Evolutionary conservation across 2,113 vertebrate genomes (phyloP).

Genomic region (Laticauda colubrina): DNA sequence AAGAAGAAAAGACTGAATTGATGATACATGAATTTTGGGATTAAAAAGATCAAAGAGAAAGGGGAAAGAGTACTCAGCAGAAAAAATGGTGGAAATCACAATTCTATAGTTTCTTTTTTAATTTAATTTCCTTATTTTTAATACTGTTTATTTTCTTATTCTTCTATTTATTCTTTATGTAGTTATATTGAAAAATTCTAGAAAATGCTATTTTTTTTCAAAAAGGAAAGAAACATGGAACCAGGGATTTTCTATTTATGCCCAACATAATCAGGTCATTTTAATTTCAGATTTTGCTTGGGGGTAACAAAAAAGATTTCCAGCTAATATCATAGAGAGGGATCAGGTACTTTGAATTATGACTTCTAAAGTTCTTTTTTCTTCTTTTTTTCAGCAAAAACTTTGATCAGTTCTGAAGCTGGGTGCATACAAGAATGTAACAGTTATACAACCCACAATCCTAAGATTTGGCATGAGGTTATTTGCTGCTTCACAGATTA

Average conservation of each 20-base stretch:
- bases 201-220: neutral
- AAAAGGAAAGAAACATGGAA: neutral
- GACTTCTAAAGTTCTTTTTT: neutral
- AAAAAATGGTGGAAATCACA: neutral
- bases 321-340: neutral
- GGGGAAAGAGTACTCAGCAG: neutral
- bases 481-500: slow-evolving; percentile 4
- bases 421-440: neutral
- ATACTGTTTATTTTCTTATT: neutral
- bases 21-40: neutral
- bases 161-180: neutral
- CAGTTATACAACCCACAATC: rapidly evolving
- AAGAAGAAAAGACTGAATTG: neutral
- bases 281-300: neutral
- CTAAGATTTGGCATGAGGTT: neutral
- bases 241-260: neutral
- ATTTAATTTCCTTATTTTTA: neutral
- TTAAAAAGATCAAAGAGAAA: neutral
- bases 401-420: neutral
- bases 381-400: neutral
- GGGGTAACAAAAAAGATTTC: neutral
- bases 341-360: neutral
- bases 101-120: neutral
- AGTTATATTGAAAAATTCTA: neutral
- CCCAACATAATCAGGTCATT: neutral